These are phyloP conservation scores for Drosophila persimilis DNA, from an alignment of 1,140 invertebrate species.

Conservation along the genomic window DNA sequence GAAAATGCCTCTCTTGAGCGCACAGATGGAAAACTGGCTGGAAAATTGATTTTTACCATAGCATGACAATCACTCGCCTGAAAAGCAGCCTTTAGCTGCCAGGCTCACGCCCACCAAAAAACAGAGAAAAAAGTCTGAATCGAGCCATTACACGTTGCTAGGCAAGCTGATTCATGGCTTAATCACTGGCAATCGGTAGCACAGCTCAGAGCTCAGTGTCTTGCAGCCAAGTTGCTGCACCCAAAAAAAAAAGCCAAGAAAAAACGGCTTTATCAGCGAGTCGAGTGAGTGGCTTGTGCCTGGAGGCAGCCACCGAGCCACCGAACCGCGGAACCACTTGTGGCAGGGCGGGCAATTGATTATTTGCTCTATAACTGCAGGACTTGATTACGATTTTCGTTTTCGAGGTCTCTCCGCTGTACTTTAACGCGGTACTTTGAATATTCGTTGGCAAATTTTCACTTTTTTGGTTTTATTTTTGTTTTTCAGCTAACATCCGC, in stretches of 20 bases:
- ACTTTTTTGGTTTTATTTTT: conserved; percentile 26
- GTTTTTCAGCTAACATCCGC: conserved; percentile 54
- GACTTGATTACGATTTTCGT: conserved; percentile 59
- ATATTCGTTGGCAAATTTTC: conserved; percentile 45
- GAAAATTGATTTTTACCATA: conserved; percentile 73
- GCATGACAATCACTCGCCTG: conserved; percentile 70
- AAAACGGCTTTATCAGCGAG: conserved; percentile 66
- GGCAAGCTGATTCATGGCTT: conserved; percentile 76
- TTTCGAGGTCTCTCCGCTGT: conserved; percentile 19
- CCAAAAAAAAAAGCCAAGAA: conserved; percentile 67
- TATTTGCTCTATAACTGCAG: conserved; percentile 75
- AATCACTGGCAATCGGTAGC: conserved; percentile 76
- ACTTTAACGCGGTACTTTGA: background rate
- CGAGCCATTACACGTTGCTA: conserved; percentile 51
- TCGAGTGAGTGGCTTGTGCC: conserved; percentile 73
- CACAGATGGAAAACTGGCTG: conserved; percentile 42
- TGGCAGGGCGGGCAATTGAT: conserved; percentile 64
- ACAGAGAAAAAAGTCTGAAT: conserved; percentile 24
- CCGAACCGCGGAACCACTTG: conserved; percentile 47
- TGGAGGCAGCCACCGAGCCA: conserved; percentile 22
- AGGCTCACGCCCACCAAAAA: conserved; percentile 73
- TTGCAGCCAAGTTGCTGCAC: conserved; percentile 57
- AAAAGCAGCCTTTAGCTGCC: conserved; percentile 43
- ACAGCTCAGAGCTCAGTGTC: conserved; percentile 10
- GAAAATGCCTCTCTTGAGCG: conserved; percentile 25